These are phyloP conservation scores for Saguinus oedipus DNA, from an alignment of 2,797 vertebrate species.

Conservation along the genomic window DNA sequence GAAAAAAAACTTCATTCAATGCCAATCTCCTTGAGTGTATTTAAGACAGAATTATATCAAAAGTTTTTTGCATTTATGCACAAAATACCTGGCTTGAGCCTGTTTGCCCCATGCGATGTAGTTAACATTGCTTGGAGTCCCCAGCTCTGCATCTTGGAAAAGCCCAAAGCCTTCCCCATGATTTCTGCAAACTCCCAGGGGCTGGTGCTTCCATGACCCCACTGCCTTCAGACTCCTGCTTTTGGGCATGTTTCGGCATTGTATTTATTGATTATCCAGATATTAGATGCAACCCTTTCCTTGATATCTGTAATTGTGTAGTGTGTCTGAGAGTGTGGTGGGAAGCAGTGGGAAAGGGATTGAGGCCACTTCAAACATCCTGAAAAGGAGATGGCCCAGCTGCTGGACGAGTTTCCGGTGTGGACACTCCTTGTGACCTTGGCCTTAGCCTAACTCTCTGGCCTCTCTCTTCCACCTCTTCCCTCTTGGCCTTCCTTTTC, in stretches of 20 bases:
- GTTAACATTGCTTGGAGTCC: neutral
- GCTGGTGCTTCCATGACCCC: neutral
- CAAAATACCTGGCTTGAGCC: neutral
- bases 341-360: neutral
- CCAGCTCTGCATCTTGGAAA: neutral
- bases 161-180: neutral
- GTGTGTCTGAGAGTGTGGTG: neutral
- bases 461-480: neutral
- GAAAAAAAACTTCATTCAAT: neutral
- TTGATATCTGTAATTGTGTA: neutral
- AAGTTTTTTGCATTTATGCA: neutral
- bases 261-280: neutral
- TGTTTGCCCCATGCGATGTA: neutral
- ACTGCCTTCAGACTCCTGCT: neutral
- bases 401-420: neutral
- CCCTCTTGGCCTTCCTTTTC: neutral
- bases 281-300: neutral
- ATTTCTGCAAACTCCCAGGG: neutral
- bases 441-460: neutral
- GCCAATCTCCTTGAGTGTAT: neutral
- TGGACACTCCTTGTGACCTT: accelerated
- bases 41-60: neutral
- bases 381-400: neutral
- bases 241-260: neutral
- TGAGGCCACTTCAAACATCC: neutral